These are phyloP conservation scores for Imbricaverruca yamaguchii DNA, from an alignment of 2,888 invertebrate species.

Conservation along the genomic window DNA sequence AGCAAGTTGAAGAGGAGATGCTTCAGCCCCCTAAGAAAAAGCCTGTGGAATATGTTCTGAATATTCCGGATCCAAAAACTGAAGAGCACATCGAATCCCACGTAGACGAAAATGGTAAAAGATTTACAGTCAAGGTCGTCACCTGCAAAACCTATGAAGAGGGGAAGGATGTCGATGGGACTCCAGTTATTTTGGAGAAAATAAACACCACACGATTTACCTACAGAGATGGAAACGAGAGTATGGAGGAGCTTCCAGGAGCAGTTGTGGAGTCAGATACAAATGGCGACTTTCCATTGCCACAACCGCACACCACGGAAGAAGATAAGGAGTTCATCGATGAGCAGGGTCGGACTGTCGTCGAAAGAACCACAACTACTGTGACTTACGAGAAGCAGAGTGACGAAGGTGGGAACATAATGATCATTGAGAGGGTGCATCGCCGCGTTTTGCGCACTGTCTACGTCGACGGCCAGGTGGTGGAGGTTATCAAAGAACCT, in stretches of 20 bases:
- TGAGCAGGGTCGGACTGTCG: background rate
- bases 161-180: background rate
- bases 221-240: background rate
- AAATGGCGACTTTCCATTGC: background rate
- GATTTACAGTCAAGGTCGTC: background rate
- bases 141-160: background rate
- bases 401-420: background rate
- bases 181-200: conserved; percentile 5
- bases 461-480: background rate
- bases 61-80: background rate
- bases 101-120: background rate
- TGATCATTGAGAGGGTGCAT: background rate
- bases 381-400: background rate
- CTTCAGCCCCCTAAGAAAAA: background rate
- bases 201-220: background rate
- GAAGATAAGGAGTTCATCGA: background rate
- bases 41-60: background rate
- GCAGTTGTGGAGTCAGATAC: no score
- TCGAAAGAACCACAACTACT: background rate
- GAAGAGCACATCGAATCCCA: background rate
- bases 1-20: background rate
- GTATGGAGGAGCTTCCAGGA: background rate
- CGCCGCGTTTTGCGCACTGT: background rate
- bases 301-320: background rate
- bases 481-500: background rate